Evolutionary conservation across 2,888 invertebrate species (phyloP).

Genomic region (Calliopum simillimum): DNA sequence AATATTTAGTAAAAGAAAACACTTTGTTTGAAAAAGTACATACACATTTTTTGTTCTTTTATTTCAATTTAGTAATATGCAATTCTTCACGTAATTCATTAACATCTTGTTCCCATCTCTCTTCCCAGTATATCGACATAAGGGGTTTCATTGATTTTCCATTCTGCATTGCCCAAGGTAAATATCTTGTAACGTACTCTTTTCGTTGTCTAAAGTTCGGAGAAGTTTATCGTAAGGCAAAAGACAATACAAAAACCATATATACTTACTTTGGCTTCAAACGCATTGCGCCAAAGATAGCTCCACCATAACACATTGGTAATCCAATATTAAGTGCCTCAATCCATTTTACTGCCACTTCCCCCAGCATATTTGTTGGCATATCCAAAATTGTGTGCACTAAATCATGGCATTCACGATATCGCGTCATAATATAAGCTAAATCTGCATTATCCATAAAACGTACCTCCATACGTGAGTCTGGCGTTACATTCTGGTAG

Average conservation of each 20-base stretch:
- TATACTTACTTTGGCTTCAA: slow-evolving; percentile 77
- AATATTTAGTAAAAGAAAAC: too few species aligned
- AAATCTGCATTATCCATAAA: slow-evolving; percentile 89
- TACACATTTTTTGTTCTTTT: slow-evolving; percentile 33
- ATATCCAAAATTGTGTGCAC: slow-evolving; percentile 91
- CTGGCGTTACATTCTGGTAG: slow-evolving; percentile 84
- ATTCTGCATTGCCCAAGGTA: slow-evolving; percentile 89
- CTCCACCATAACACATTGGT: slow-evolving; percentile 96
- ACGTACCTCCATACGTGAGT: slow-evolving; percentile 88
- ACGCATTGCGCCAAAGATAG: slow-evolving; percentile 90
- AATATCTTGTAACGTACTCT: slow-evolving; percentile 79
- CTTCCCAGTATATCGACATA: slow-evolving; percentile 91
- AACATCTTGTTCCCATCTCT: slow-evolving; percentile 91
- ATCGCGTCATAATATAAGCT: slow-evolving; percentile 97
- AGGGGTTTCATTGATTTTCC: slow-evolving; percentile 82
- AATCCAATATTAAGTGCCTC: slow-evolving; percentile 95
- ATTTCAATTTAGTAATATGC: slow-evolving; percentile 74
- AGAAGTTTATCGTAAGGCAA: slow-evolving; percentile 70
- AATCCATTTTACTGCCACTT: slow-evolving; percentile 97
- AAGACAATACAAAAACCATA: slow-evolving; percentile 26
- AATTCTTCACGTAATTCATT: slow-evolving; percentile 84
- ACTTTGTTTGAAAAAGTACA: slow-evolving; percentile 12
- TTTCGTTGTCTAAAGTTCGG: slow-evolving; percentile 73
- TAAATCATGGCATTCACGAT: slow-evolving; percentile 96
- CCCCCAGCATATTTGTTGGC: slow-evolving; percentile 92